A percentile compares a stretch with the other conserved stretches of the same genome.
Evolutionary conservation across 2,797 vertebrate genomes (phyloP).

Genomic region (Semotilus atromaculatus): DNA sequence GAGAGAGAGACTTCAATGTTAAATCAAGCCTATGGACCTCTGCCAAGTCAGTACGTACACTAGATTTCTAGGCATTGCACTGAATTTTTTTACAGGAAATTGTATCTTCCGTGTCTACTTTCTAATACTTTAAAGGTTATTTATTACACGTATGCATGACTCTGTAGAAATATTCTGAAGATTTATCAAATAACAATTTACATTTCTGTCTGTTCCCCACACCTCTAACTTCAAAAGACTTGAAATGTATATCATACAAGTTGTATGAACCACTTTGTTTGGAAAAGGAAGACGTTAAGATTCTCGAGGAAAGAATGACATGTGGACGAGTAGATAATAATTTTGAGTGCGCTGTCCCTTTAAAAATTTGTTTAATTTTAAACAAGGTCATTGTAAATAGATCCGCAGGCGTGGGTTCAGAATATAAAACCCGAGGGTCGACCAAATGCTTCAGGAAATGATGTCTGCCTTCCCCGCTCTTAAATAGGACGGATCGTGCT

Average conservation of each 20-base stretch:
- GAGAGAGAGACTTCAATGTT: neutral
- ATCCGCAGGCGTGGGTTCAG: neutral
- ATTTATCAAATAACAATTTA: neutral
- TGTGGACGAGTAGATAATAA: neutral
- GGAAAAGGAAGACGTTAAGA: neutral
- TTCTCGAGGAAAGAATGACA: neutral
- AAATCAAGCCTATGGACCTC: neutral
- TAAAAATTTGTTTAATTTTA: constrained; percentile 13
- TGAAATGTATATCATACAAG: neutral
- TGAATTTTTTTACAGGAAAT: neutral
- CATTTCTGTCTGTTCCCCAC: neutral
- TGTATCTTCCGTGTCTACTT: neutral
- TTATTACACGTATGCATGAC: neutral
- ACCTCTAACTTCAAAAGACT: neutral
- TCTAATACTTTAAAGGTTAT: neutral
- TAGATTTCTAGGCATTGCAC: neutral
- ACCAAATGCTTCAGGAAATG: constrained; percentile 19
- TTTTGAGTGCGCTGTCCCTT: neutral
- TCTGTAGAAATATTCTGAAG: neutral
- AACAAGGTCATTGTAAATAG: constrained; percentile 1
- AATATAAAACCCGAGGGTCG: neutral
- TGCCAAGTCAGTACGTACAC: neutral
- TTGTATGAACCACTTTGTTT: neutral
- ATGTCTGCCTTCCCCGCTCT: neutral
- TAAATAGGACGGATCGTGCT: constrained; percentile 49